phyloP scores from a whole-genome alignment of 2,113 vertebrate genomes.

The Synodontis membranacea region DNA sequence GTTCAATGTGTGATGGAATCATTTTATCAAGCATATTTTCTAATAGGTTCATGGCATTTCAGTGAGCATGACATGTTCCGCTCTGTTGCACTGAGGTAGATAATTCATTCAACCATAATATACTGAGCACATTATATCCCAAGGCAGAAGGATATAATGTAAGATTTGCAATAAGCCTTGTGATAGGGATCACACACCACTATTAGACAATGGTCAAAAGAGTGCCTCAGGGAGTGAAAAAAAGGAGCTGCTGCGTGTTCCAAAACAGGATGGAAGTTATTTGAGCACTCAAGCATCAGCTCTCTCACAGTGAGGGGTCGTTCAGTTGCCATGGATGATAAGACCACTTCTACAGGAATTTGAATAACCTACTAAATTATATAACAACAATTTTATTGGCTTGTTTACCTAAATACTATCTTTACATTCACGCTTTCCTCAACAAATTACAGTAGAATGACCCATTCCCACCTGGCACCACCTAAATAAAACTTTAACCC shows the following conservation, averaged over 20 bases:
- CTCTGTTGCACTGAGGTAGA: not conserved
- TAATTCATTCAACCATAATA: not conserved
- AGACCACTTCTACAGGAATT: constrained; percentile 27
- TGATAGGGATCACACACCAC: constrained; percentile 20
- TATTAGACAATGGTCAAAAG: not conserved
- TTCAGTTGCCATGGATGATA: constrained; percentile 37
- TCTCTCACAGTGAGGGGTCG: constrained; percentile 4
- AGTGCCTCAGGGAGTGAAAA: not conserved
- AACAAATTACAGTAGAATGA: not conserved
- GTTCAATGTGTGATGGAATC: not conserved
- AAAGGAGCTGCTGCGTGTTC: not conserved
- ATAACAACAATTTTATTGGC: not conserved
- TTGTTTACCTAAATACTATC: not conserved
- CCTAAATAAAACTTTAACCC: not conserved
- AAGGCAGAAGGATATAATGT: not conserved
- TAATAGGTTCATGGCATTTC: not conserved
- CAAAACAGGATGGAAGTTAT: constrained; percentile 22
- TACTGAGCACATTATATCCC: not conserved
- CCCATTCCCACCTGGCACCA: not conserved
- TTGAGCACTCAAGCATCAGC: constrained; percentile 29
- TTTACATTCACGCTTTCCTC: not conserved
- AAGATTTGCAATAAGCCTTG: not conserved
- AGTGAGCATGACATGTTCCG: not conserved
- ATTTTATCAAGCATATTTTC: not conserved
- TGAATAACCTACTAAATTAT: not conserved